These are phyloP conservation scores for Rhabdomys pumilio DNA, from an alignment of 2,797 vertebrate genomes.

Conservation along the genomic window DNA sequence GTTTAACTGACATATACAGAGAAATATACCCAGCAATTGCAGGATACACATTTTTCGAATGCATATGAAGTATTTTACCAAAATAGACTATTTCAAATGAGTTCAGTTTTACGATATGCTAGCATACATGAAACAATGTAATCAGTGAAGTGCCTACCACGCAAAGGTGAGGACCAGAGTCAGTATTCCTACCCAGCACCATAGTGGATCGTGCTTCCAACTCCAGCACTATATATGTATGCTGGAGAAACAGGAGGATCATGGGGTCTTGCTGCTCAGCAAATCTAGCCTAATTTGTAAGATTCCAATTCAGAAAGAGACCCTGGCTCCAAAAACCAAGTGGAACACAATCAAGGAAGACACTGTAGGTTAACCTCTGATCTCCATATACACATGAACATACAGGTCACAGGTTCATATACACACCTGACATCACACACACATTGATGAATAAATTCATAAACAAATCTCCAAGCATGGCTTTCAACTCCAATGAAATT, in stretches of 20 bases:
- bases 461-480: background rate
- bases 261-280: background rate
- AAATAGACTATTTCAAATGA: constrained; percentile 10
- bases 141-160: background rate
- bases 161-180: background rate
- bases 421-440: background rate
- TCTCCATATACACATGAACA: background rate
- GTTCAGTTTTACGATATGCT: too few species aligned
- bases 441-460: background rate
- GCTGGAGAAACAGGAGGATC: background rate
- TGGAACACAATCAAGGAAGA: background rate
- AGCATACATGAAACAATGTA: background rate
- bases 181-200: background rate
- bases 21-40: background rate
- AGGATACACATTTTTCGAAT: background rate
- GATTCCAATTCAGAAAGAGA: background rate
- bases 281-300: background rate
- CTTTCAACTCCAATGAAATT: background rate
- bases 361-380: background rate
- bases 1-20: background rate
- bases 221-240: background rate
- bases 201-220: background rate
- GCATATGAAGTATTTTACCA: background rate
- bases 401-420: background rate
- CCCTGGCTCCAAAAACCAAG: background rate